Evolutionary conservation across 2,113 vertebrate species (phyloP).

Genomic region (Trichomycterus rosablanca): DNA sequence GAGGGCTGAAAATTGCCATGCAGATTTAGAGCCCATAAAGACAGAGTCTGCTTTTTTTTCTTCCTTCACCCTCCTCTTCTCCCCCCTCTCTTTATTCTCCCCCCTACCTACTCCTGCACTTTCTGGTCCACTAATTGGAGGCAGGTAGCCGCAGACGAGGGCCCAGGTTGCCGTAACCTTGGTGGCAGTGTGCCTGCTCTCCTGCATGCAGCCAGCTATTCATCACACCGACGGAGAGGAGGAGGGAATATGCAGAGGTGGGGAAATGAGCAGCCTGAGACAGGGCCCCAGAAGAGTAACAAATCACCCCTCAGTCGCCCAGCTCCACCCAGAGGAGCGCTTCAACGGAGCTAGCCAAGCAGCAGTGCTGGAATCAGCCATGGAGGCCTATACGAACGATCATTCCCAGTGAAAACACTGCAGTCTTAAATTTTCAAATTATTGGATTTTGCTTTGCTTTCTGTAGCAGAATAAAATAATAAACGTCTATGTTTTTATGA

Average conservation of each 20-base stretch:
- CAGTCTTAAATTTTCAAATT: no score
- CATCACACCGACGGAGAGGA: slow-evolving; percentile 59
- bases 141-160: slow-evolving; percentile 63
- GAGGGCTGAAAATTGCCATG: slow-evolving; percentile 66
- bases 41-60: slow-evolving; percentile 53
- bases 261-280: slow-evolving; percentile 66
- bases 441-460: no score
- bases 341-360: slow-evolving; percentile 42
- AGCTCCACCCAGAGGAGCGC: slow-evolving; percentile 56
- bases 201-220: slow-evolving; percentile 67
- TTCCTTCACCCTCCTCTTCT: slow-evolving; percentile 28
- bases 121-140: slow-evolving; percentile 63
- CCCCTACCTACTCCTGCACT: slow-evolving; percentile 23
- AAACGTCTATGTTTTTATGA: no score
- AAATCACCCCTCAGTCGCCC: slow-evolving; percentile 62
- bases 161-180: slow-evolving; percentile 73
- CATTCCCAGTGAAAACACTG: background rate
- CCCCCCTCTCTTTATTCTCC: slow-evolving; percentile 9
- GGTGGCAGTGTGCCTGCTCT: slow-evolving; percentile 66
- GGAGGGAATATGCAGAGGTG: slow-evolving; percentile 65
- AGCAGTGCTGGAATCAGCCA: slow-evolving; percentile 18
- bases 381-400: slow-evolving; percentile 2
- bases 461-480: no score
- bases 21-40: slow-evolving; percentile 70
- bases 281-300: slow-evolving; percentile 69